Conservation (phyloP, 64 coral and sea anemone genomes). For the Exaiptasia diaphana region DNA sequence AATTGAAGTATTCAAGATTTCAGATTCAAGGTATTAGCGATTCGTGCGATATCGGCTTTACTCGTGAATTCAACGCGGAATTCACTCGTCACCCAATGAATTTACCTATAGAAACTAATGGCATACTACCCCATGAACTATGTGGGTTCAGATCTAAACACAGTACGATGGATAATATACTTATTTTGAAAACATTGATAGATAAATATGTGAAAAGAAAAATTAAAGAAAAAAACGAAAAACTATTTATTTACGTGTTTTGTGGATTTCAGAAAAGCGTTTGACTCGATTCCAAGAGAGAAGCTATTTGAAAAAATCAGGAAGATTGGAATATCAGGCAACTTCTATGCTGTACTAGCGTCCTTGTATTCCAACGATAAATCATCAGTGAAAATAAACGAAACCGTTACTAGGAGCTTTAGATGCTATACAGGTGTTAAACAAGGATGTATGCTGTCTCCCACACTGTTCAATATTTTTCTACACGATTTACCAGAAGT, state of each 20-base stretch:
- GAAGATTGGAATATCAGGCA: slow-evolving; percentile 27
- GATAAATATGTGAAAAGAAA: too few relatives aligned
- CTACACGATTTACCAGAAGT: slow-evolving; percentile 23
- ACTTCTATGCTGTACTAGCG: background rate
- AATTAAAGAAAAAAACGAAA: too few relatives aligned
- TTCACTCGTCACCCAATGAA: too few relatives aligned
- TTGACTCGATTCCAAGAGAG: slow-evolving; percentile 20
- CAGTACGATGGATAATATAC: too few relatives aligned
- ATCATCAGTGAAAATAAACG: slow-evolving; percentile 18
- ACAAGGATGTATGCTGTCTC: slow-evolving; percentile 29
- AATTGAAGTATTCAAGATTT: too few relatives aligned
- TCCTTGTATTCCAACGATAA: slow-evolving; percentile 9
- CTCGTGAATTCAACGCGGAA: too few relatives aligned
- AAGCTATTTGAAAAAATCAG: slow-evolving; percentile 25
- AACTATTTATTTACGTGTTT: slow-evolving; percentile 24
- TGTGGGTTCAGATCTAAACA: too few relatives aligned
- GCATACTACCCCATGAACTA: too few relatives aligned
- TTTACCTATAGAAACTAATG: too few relatives aligned
- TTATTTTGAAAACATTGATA: too few relatives aligned
- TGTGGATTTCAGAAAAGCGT: slow-evolving; percentile 23
- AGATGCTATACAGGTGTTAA: slow-evolving; percentile 19
- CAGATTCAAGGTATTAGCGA: too few relatives aligned
- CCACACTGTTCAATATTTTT: slow-evolving; percentile 42
- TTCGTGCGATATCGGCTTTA: too few relatives aligned
- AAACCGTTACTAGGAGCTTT: slow-evolving; percentile 7